Percentiles rank a stretch among this genome's conserved stretches.
Conservation (phyloP, 1,140 invertebrate species). For the Drosophila rhopaloa region DNA sequence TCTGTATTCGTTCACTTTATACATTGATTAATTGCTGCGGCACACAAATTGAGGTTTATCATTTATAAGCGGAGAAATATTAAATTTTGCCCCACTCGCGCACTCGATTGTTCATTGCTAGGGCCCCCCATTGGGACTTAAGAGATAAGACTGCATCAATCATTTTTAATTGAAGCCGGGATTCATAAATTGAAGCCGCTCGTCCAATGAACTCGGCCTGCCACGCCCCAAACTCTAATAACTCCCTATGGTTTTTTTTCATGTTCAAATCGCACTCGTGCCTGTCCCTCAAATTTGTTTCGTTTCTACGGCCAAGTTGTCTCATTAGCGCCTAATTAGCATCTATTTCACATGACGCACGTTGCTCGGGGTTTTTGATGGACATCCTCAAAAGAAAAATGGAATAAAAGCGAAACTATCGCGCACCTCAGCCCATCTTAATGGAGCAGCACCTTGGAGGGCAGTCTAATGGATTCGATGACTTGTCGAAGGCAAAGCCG, state of each 20-base stretch:
- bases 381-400: constrained; percentile 30
- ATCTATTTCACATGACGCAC: constrained; percentile 60
- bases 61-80: constrained; percentile 56
- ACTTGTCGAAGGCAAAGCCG: constrained; percentile 3
- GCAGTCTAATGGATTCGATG: constrained; percentile 11
- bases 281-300: constrained; percentile 6
- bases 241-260: constrained; percentile 5
- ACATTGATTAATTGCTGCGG: constrained; percentile 73
- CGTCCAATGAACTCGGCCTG: constrained; percentile 43
- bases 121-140: constrained; percentile 18
- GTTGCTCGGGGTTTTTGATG: constrained; percentile 38
- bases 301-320: constrained; percentile 32
- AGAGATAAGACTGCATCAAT: constrained; percentile 69
- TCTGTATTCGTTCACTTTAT: constrained; percentile 42
- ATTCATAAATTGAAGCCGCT: constrained; percentile 41
- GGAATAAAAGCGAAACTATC: constrained; percentile 17
- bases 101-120: constrained; percentile 65
- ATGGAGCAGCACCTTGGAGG: constrained; percentile 22
- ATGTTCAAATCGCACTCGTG: constrained; percentile 1
- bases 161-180: constrained; percentile 68
- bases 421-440: constrained; percentile 13
- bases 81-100: constrained; percentile 12
- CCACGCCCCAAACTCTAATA: constrained; percentile 3
- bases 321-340: constrained; percentile 76
- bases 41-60: constrained; percentile 67